Percentiles rank a stretch among this genome's conserved stretches.
phyloP scores from a whole-genome alignment of 2,113 vertebrate genomes.

The Rutilus rutilus region DNA sequence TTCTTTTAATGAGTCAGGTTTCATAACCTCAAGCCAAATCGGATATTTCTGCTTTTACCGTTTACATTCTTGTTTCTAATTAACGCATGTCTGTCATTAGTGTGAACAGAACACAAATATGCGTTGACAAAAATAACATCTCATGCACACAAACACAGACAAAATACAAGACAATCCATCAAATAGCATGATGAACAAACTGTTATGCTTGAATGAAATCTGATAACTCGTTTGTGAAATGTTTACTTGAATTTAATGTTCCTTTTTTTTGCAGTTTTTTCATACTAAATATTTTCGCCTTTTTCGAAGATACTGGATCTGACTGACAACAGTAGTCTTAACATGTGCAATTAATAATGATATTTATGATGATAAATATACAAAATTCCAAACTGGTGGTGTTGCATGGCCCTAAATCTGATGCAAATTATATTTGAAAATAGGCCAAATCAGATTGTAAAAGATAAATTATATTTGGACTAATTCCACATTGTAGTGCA shows the following conservation, averaged over 20 bases:
- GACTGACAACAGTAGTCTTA: not conserved
- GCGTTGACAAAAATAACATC: not conserved
- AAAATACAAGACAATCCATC: no score
- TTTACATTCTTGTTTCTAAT: not conserved
- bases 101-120: not conserved
- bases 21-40: not conserved
- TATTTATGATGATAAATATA: not conserved
- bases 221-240: no score
- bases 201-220: no score
- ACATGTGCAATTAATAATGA: not conserved
- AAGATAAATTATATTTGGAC: not conserved
- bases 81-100: not conserved
- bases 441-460: not conserved
- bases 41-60: not conserved
- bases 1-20: conserved; percentile 17
- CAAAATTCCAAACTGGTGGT: not conserved
- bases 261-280: not conserved
- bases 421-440: not conserved
- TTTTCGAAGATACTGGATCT: not conserved
- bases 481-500: not conserved
- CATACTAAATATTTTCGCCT: not conserved
- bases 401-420: not conserved
- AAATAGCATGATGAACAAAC: no score
- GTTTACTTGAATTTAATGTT: not conserved
- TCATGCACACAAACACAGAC: no score